Evolutionary conservation across 2,797 vertebrate genomes (phyloP), one percentile per base, ranked within the genome.

Genomic region (Siniperca obscura): DNA sequence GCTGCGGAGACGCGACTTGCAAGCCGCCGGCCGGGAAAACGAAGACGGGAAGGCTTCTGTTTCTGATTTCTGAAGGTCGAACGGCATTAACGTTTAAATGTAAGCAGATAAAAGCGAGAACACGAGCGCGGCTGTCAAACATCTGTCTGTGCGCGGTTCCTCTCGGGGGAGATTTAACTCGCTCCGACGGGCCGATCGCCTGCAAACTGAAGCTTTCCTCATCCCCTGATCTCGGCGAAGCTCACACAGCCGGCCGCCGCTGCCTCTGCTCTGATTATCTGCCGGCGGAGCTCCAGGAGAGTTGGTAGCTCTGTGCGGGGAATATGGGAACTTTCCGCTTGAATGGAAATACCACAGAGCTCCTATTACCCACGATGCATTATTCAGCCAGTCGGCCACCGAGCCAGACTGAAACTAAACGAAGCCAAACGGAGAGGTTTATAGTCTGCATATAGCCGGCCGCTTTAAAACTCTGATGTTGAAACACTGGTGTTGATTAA

Each of bases 341-440:
- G 53, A 74, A 61, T 77, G 68, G 76, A 79, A 74, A 80, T 48
- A 74, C 83, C 65, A 70, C 73, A 80, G 74, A 77, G 80, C 74
- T 87, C 81, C 70, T 46, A 53, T 87, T 88, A 83, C 86, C 70
- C 74, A 85, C 34, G 53, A 85, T 88, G 77, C 86, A 86, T 83
- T 78, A 85, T 85, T 75, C 78, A 85, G 72, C 40, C 73, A 36
- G 56, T 25, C 55, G 6, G 52, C 62, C 50, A 1, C 30, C 42
- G 77, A 73, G 72, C 38, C 53, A 5, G 11, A 34, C n/a, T 22
- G 52, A 70, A 21, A 11, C 46, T 46, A 71, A 71, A 12, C 3
- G 46, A 59, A 70, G 52, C 68, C 57, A 48, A 68, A 79, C 50
- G 34, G 71, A 76, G 38, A n/a, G 22, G 59, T 56, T 70, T n/a